A percentile compares a stretch with the other conserved stretches of the same genome.
phyloP scores from a whole-genome alignment of 2,113 vertebrate genomes.

The Elephantulus edwardii region DNA sequence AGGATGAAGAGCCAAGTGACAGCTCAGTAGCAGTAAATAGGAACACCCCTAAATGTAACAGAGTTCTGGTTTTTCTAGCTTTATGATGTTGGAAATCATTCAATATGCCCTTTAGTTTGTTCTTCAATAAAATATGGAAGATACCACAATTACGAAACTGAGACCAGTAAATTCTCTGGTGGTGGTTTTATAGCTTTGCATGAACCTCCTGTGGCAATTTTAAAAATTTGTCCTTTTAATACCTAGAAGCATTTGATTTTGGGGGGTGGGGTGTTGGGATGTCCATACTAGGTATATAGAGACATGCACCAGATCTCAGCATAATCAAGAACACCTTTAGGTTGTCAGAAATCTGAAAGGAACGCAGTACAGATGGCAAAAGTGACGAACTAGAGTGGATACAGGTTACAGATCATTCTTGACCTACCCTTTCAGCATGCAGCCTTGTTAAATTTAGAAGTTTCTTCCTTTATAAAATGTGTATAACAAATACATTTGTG shows the following conservation, averaged over 20 bases:
- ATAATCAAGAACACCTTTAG: constrained; percentile 6
- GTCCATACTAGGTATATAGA: background rate
- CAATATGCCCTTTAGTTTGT: background rate
- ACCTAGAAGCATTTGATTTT: no score
- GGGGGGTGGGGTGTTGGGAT: no score
- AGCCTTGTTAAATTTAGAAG: background rate
- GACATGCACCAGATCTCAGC: background rate
- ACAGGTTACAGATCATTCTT: background rate
- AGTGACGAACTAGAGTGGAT: background rate
- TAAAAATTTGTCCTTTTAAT: no score
- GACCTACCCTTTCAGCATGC: background rate
- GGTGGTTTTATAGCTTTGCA: background rate
- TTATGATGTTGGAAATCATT: background rate
- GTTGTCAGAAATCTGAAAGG: background rate
- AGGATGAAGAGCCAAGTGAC: no score
- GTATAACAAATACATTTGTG: background rate
- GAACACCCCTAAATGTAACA: background rate
- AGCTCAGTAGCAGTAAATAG: no score
- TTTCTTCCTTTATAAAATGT: background rate
- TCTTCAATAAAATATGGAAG: background rate
- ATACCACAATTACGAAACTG: background rate
- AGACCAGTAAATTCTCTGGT: background rate
- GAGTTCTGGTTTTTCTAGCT: background rate
- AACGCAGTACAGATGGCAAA: background rate
- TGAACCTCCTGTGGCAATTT: no score